phyloP scores from a whole-genome alignment of 53 echinoderm and acorn worm genomes.

The Paelopatides confundens region DNA sequence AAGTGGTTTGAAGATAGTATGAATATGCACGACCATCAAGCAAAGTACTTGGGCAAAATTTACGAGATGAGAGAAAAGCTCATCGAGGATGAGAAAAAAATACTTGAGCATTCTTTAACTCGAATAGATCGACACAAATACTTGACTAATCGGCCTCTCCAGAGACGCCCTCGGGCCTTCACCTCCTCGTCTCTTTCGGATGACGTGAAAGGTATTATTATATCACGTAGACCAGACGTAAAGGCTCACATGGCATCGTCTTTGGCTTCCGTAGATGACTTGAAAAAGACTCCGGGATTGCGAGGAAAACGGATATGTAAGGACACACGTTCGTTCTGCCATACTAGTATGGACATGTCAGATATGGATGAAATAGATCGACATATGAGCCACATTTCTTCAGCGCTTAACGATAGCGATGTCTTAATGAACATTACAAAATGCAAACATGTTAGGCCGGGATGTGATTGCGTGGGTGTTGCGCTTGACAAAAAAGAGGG shows the following conservation, averaged over 20 bases:
- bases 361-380: background rate
- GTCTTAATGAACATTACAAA: slow-evolving; percentile 9
- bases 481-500: background rate
- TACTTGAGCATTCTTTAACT: slow-evolving; percentile 3
- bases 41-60: slow-evolving; percentile 67
- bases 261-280: background rate
- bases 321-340: background rate
- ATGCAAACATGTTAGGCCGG: background rate
- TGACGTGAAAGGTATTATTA: slow-evolving; percentile 35
- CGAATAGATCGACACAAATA: slow-evolving; percentile 12
- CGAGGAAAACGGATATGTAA: background rate
- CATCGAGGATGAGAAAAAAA: slow-evolving; percentile 47
- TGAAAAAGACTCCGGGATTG: background rate
- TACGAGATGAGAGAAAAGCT: slow-evolving; percentile 65
- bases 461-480: background rate
- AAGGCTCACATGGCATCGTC: background rate
- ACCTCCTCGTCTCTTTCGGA: slow-evolving; percentile 32
- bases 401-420: background rate
- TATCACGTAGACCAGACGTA: slow-evolving; percentile 21
- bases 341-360: background rate
- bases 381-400: background rate
- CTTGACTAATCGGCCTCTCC: background rate
- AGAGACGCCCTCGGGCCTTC: slow-evolving; percentile 31
- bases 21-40: slow-evolving; percentile 65
- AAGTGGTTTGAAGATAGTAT: slow-evolving; percentile 73